Evolutionary conservation across 2,113 vertebrate species (phyloP).

Genomic region (Gnathonemus longibarbis): DNA sequence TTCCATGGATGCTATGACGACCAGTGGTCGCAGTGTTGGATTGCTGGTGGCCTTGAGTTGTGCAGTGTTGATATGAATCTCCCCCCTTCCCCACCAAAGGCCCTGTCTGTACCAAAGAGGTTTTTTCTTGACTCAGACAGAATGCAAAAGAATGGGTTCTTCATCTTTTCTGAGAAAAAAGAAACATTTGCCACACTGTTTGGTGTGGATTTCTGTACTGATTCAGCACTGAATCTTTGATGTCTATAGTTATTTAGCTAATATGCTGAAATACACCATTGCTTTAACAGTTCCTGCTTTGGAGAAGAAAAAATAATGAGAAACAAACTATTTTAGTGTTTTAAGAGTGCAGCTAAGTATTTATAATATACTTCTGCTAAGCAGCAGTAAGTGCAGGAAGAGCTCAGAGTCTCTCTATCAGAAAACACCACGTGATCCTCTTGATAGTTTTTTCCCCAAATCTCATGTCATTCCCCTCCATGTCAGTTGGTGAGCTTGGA

Average conservation of each 20-base stretch:
- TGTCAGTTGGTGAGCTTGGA: background rate
- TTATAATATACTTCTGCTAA: background rate
- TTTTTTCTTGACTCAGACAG: background rate
- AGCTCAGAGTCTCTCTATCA: background rate
- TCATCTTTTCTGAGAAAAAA: background rate
- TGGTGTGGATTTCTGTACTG: background rate
- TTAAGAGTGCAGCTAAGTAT: background rate
- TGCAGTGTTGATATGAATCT: background rate
- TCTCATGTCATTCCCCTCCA: background rate
- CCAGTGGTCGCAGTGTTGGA: background rate
- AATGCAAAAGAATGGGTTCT: background rate
- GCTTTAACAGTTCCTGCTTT: background rate
- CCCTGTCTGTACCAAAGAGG: background rate
- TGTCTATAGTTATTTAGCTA: background rate
- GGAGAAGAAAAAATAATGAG: background rate
- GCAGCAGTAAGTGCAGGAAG: background rate
- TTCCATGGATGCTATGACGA: background rate
- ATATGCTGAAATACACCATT: background rate
- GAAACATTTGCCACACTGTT: background rate
- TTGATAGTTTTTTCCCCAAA: background rate
- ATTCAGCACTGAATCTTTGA: background rate
- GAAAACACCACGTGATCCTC: background rate
- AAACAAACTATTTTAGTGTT: background rate
- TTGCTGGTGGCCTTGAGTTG: background rate
- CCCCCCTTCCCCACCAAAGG: background rate